Evolutionary conservation across 2,113 vertebrate species (phyloP).

Genomic region (Channa argus): DNA sequence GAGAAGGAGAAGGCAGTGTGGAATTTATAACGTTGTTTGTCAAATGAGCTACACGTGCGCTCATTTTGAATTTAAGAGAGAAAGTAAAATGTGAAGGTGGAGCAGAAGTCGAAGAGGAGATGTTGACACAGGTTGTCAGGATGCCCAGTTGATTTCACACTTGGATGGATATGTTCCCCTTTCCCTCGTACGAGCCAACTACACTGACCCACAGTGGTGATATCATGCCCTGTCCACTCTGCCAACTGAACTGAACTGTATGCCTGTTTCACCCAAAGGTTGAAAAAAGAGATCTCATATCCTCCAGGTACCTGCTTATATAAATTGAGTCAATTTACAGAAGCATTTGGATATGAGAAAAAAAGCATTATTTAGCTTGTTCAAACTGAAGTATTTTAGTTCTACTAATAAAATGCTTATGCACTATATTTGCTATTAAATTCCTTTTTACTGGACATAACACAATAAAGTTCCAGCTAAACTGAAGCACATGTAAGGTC

Average conservation of each 20-base stretch:
- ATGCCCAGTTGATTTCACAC: constrained; percentile 43
- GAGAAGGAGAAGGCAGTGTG: background rate
- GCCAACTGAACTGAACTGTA: constrained; percentile 10
- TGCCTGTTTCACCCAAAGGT: background rate
- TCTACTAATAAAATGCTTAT: background rate
- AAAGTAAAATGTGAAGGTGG: constrained; percentile 13
- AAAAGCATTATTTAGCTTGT: background rate
- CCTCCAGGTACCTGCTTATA: background rate
- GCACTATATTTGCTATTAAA: too few species aligned
- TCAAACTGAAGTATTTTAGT: background rate
- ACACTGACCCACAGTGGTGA: constrained; percentile 21
- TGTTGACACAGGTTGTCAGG: constrained; percentile 46
- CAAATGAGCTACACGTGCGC: background rate
- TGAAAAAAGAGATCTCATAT: background rate
- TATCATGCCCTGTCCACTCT: constrained; percentile 11
- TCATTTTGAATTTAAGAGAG: constrained; percentile 18
- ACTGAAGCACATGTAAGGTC: too few species aligned
- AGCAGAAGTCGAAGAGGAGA: constrained; percentile 27
- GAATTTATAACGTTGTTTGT: background rate
- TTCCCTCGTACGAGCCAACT: background rate
- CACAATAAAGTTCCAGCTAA: too few species aligned
- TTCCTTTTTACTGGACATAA: too few species aligned
- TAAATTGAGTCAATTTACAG: background rate
- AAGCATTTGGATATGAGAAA: too few species aligned
- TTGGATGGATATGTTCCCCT: constrained; percentile 38